These are phyloP conservation scores for Emydocephalus ijimae DNA, from an alignment of 2,113 vertebrate species.

Conservation along the genomic window DNA sequence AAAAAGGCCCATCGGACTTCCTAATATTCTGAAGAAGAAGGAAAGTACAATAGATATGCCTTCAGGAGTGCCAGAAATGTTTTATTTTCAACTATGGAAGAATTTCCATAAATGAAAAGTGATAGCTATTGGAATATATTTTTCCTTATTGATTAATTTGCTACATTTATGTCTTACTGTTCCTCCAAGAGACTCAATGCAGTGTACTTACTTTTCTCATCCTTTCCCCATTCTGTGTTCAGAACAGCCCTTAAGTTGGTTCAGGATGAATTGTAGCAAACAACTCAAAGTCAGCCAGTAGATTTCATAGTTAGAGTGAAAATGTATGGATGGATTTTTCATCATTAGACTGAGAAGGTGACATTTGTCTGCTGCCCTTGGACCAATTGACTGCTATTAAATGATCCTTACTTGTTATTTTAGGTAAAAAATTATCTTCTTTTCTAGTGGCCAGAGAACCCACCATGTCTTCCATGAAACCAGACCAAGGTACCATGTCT, in stretches of 20 bases:
- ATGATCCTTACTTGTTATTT: not conserved
- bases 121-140: not conserved
- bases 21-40: not conserved
- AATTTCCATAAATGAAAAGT: not conserved
- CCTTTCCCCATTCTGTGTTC: not conserved
- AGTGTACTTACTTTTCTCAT: not conserved
- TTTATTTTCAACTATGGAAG: not conserved
- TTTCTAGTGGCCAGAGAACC: not conserved
- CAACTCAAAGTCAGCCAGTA: not conserved
- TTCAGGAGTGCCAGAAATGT: not conserved
- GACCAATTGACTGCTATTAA: not conserved
- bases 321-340: not conserved
- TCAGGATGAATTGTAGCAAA: not conserved
- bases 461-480: constrained; percentile 14
- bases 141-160: not conserved
- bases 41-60: not conserved
- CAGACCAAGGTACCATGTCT: not conserved
- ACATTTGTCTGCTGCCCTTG: no score
- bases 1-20: not conserved
- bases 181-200: not conserved
- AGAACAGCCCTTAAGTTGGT: not conserved
- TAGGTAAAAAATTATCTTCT: not conserved
- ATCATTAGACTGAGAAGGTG: not conserved
- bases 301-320: not conserved
- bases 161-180: not conserved